Evolutionary conservation across 2,888 invertebrate genomes (phyloP).

Genomic region (Encarsia formosa): DNA sequence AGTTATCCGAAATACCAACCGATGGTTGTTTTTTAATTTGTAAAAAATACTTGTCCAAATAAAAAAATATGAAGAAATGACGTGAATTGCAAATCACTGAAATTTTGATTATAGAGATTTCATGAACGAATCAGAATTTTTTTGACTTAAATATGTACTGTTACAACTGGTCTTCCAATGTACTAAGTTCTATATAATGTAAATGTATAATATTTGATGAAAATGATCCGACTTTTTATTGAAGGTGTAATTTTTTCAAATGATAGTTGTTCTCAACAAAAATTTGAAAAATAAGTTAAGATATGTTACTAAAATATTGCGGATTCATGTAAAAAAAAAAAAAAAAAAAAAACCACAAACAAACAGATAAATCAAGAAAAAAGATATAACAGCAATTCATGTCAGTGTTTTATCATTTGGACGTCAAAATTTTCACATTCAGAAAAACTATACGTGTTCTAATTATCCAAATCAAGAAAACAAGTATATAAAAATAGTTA

Average conservation of each 20-base stretch:
- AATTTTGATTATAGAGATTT: conserved; percentile 11
- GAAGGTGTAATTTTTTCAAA: conserved; percentile 7
- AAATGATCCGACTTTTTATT: conserved; percentile 13
- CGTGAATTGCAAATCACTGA: conserved; percentile 4
- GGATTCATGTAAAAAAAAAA: conserved; percentile 10
- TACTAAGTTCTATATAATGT: conserved; percentile 20
- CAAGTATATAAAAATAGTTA: too few relatives aligned
- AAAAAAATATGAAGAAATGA: not conserved
- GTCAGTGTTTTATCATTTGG: conserved; percentile 17
- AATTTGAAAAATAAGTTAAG: too few relatives aligned
- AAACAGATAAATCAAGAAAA: conserved; percentile 1
- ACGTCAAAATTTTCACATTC: too few relatives aligned
- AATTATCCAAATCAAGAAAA: too few relatives aligned
- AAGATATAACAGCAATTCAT: conserved; percentile 10
- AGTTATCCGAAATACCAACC: too few relatives aligned
- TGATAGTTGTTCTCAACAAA: conserved; percentile 1
- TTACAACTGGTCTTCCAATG: conserved; percentile 26
- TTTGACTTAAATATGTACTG: conserved; percentile 16
- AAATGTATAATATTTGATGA: conserved; percentile 2
- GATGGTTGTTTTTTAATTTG: too few relatives aligned
- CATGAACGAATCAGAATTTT: conserved; percentile 9
- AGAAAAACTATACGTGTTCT: too few relatives aligned
- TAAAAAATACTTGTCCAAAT: too few relatives aligned
- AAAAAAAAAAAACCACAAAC: not conserved
- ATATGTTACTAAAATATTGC: too few relatives aligned